phyloP scores from a whole-genome alignment of 2,888 invertebrate species.

The Oscheius sp. region DNA sequence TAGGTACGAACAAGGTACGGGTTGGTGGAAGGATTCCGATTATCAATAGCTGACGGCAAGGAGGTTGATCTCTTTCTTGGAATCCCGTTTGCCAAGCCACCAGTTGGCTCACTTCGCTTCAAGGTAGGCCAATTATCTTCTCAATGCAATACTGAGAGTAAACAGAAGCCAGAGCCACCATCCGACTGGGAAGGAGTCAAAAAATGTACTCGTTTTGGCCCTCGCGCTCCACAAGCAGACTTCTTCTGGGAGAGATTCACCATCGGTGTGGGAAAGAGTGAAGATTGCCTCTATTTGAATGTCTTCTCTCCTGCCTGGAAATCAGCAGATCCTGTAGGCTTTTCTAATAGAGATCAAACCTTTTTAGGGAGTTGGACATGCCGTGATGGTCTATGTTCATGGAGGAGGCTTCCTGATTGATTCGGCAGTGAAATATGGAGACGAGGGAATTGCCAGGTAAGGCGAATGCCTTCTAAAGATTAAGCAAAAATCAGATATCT shows the following conservation, averaged over 20 bases:
- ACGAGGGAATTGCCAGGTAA: conserved; percentile 36
- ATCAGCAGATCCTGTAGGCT: conserved; percentile 27
- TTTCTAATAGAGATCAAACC: neutral
- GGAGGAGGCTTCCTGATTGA: conserved; percentile 56
- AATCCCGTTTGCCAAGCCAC: conserved; percentile 65
- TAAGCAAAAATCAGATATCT: conserved; percentile 52
- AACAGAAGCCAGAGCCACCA: conserved; percentile 46
- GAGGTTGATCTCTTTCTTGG: conserved; percentile 58
- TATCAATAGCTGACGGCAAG: conserved; percentile 44
- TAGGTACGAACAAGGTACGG: conserved; percentile 51
- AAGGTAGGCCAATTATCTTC: conserved; percentile 30
- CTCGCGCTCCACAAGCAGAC: conserved; percentile 50
- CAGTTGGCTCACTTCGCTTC: conserved; percentile 62
- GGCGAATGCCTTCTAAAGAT: neutral
- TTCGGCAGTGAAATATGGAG: conserved; percentile 47
- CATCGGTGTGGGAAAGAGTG: conserved; percentile 45
- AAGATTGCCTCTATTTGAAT: conserved; percentile 56
- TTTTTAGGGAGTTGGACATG: conserved; percentile 35
- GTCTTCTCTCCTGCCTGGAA: conserved; percentile 52
- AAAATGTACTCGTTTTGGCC: conserved; percentile 55
- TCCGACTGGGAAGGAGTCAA: conserved; percentile 42
- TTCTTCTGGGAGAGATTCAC: conserved; percentile 35
- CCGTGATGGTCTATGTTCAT: conserved; percentile 60
- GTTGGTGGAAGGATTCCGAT: conserved; percentile 48
- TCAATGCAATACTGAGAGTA: neutral